Base-by-base conservation (phyloP, 1,140 invertebrate species). In the Drosophila biarmipes region DNA sequence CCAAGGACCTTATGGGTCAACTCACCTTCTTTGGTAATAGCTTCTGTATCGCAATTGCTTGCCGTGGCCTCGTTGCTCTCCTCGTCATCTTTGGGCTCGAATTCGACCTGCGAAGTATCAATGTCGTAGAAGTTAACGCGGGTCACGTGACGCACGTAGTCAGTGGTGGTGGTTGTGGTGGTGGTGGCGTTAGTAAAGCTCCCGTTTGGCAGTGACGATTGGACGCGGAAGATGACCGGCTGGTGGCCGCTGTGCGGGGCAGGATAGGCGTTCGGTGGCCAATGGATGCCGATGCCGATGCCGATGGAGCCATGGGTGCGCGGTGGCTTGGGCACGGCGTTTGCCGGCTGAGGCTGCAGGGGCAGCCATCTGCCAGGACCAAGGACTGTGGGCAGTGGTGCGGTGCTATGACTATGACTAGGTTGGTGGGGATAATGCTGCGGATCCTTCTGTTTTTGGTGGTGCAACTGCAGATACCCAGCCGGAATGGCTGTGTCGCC, bases 1-100 rank as follows among this genome's bases (percentile, higher is more conserved):
- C 24, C 17, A 21, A 53, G 10, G 38, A 17, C 12, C 21, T 15
- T 31, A 1, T 4, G 1, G 7, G 1, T 14, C 1, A 31, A 92
- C 90, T 91, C 51, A 92, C 91, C 91, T 91, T 92, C 91, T 92
- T 92, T 92, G 90, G 91, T 92, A 80, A 92, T 87, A 91, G 91
- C 90, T 91, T 92, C 91, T 73, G 86, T 91, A 80, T 91, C 90
- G 85, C 84, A 91, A 77, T 84, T 66, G 55, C 55, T 69, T 52
- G 64, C 68, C 40, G 58, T 51, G 45, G 84, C 75, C 57, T 90
- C 86, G 69, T 78, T 80, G 76, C 80, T 78, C 19, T 90, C 87
- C 27, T 90, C 87, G 59, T 90, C 86, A 67, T 92, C 91, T 74
- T 91, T 91, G 78, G 90, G 73, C 66, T 90, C 85, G 71, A 82